Conservation (phyloP, 2,888 invertebrate species). For the Thereva nobilitata region DNA sequence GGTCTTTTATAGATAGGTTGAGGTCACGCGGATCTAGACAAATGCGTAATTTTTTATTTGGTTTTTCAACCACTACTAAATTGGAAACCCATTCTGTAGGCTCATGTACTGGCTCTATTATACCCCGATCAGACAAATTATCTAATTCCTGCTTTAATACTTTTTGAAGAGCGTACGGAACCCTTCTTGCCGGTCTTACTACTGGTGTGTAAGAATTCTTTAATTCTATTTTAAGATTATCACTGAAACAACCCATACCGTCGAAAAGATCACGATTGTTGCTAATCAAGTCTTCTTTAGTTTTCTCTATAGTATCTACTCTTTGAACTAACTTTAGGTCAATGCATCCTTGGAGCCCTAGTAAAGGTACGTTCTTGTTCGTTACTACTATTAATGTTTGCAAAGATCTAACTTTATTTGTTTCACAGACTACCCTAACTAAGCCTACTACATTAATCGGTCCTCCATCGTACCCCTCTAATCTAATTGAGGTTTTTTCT, state of each 20-base stretch:
- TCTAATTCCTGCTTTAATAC: constrained; percentile 11
- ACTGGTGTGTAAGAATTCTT: constrained; percentile 32
- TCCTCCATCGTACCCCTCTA: constrained; percentile 28
- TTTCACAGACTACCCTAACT: neutral
- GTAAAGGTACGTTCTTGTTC: neutral
- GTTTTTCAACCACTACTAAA: neutral
- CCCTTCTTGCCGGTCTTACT: constrained; percentile 24
- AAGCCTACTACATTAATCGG: constrained; percentile 13
- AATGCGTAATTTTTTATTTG: constrained; percentile 44
- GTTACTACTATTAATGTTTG: neutral
- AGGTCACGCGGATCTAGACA: constrained; percentile 47
- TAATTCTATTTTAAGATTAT: constrained; percentile 34
- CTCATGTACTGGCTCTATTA: neutral
- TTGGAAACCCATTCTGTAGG: constrained; percentile 6
- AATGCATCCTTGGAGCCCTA: constrained; percentile 25
- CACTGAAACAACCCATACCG: constrained; percentile 29
- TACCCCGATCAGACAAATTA: neutral
- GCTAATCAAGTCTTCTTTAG: constrained; percentile 18
- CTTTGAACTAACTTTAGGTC: constrained; percentile 33
- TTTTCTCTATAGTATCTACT: constrained; percentile 4
- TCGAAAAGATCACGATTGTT: constrained; percentile 28
- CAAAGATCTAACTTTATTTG: neutral
- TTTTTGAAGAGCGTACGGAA: constrained; percentile 9
- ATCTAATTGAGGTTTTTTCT: neutral
- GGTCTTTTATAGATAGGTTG: constrained; percentile 43